Base-by-base conservation (phyloP, 1,140 invertebrate genomes). In the Charaxes varanes region DNA sequence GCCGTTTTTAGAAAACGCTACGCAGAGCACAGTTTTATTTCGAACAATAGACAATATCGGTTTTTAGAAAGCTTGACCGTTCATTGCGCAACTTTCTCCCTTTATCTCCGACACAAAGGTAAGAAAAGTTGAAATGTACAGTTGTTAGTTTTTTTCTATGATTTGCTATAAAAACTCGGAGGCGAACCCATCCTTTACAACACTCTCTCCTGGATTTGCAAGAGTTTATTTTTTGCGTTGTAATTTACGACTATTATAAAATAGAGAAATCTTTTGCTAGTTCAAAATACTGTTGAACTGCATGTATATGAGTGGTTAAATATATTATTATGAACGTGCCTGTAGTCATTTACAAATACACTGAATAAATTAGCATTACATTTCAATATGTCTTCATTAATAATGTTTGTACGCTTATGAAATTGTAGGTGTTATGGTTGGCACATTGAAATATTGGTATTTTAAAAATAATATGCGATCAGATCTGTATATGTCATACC, bases 61-160 rank as follows among this genome's bases (percentile, higher is more conserved):
- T 70, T 69, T 65, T 71, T 77, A 77, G 72, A 77, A 78, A 78
- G 70, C 64, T n/a, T 70, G 58, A 60, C 57, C 64, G 56, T 67
- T 62, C 50, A 41, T 74, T 81, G 70, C 45, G 60, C 70, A 81
- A 79, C 74, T 79, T 79, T 79, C 77, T 74, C 65, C 66, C 63
- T 81, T 79, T 81, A 77, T 77, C 57, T 62, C 17, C 6, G 45
- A 55, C 67, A 79, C 69, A 79, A 79, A 73, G 62, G 60, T 71
- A 64, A 60, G 41, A 55, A 59, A 63, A 64, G 54, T 65, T 65
- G 28, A 54, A 61, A 66, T 47, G 48, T 55, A 54, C 33, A 38
- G 40, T 48, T 50, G 30, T 30, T 53, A 41, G 27, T 67, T 41
- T 63, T 70, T 71, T 73, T n/a, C n/a, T 70, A 54, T 62, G 36